A percentile compares a stretch with the other conserved stretches of the same genome.
Evolutionary conservation across 2,797 vertebrate genomes (phyloP).

Genomic region (Mus spretus): DNA sequence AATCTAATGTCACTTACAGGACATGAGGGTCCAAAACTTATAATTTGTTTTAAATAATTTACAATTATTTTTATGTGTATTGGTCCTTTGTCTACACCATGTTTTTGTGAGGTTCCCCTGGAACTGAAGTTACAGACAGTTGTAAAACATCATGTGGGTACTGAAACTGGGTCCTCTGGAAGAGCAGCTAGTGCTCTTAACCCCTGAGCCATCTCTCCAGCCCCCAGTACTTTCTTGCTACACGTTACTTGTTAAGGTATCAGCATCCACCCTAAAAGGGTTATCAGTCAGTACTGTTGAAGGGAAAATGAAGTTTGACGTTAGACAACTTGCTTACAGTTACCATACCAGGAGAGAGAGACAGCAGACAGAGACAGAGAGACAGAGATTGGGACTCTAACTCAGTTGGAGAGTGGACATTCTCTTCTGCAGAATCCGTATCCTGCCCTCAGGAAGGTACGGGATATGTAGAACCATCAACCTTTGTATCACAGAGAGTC

Average conservation of each 20-base stretch:
- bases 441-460: neutral
- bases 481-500: neutral
- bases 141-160: neutral
- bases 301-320: neutral
- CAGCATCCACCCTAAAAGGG: neutral
- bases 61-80: neutral
- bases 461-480: neutral
- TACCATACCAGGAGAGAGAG: neutral
- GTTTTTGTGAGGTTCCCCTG: neutral
- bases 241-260: accelerated
- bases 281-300: neutral
- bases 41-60: neutral
- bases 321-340: neutral
- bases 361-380: neutral
- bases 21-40: neutral
- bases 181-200: neutral
- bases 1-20: accelerated
- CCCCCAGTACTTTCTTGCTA: no score
- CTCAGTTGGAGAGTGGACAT: neutral
- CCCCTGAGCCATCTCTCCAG: neutral
- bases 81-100: neutral
- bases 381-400: neutral
- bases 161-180: neutral
- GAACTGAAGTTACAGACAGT: neutral
- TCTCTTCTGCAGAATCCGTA: neutral